Conservation (phyloP, 2,888 invertebrate genomes). For the Dascillus cervinus region DNA sequence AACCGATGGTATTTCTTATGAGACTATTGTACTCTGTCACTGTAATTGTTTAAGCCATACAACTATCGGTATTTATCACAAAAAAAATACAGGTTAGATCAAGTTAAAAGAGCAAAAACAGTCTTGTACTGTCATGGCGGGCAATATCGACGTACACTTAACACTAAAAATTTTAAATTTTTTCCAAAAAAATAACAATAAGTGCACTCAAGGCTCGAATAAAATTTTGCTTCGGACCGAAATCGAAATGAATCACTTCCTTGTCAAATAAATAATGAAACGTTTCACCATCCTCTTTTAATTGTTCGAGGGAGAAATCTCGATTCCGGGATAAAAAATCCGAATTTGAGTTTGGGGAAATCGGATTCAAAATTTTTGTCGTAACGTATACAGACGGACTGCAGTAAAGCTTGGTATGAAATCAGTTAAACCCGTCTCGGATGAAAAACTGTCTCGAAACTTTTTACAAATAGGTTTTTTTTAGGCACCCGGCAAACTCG, state of each 20-base stretch:
- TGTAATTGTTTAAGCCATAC: constrained; percentile 28
- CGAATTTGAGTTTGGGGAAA: too few species aligned
- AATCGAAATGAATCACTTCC: too few species aligned
- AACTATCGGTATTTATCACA: constrained; percentile 30
- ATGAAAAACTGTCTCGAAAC: constrained; percentile 38
- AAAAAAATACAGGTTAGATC: constrained; percentile 28
- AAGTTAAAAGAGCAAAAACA: constrained; percentile 29
- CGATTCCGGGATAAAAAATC: too few species aligned
- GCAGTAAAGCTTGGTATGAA: constrained; percentile 30
- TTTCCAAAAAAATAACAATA: background rate
- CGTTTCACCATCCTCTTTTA: too few species aligned
- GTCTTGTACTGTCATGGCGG: constrained; percentile 23
- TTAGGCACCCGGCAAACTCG: constrained; percentile 31
- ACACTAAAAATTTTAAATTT: constrained; percentile 8
- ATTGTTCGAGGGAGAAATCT: too few species aligned
- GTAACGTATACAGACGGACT: constrained; percentile 19
- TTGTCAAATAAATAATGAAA: too few species aligned
- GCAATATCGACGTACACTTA: constrained; percentile 23
- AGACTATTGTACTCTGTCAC: constrained; percentile 23
- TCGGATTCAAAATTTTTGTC: constrained; percentile 1
- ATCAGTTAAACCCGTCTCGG: constrained; percentile 35
- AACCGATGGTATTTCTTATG: constrained; percentile 21
- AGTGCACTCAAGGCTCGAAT: background rate
- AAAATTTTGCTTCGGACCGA: too few species aligned
- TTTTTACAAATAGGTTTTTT: constrained; percentile 37